phyloP scores from a whole-genome alignment of 2,113 vertebrate species.

The Plectropomus leopardus region DNA sequence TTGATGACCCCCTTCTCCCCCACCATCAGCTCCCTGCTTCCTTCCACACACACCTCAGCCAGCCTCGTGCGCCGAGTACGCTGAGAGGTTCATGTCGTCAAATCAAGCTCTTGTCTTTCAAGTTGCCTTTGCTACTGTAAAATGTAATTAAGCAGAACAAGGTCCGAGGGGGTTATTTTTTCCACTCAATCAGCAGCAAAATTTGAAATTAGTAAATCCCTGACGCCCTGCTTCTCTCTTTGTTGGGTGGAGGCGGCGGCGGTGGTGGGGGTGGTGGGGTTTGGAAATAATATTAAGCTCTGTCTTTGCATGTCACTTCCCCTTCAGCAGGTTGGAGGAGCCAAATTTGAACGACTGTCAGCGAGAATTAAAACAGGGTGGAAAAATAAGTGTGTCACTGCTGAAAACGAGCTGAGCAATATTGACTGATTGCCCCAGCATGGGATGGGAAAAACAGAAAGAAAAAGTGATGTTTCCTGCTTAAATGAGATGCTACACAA shows the following conservation, averaged over 20 bases:
- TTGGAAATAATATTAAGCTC: slow-evolving; percentile 73
- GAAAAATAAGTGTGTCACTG: slow-evolving; percentile 18
- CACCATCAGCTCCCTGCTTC: background rate
- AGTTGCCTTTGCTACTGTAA: slow-evolving; percentile 80
- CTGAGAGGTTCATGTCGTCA: slow-evolving; percentile 68
- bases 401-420: slow-evolving; percentile 56
- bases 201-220: slow-evolving; percentile 85
- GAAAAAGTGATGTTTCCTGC: slow-evolving; percentile 70
- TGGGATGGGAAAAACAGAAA: slow-evolving; percentile 53
- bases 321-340: slow-evolving; percentile 72
- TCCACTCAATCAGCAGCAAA: slow-evolving; percentile 83
- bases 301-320: slow-evolving; percentile 68
- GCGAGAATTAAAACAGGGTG: slow-evolving; percentile 72
- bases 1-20: slow-evolving; percentile 68
- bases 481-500: slow-evolving; percentile 76
- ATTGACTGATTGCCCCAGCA: slow-evolving; percentile 48
- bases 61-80: slow-evolving; percentile 27
- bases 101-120: slow-evolving; percentile 83
- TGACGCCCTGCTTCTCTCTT: slow-evolving; percentile 72
- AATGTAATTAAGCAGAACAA: slow-evolving; percentile 88
- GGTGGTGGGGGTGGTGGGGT: background rate
- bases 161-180: slow-evolving; percentile 79
- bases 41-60: slow-evolving; percentile 31
- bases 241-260: slow-evolving; percentile 44
- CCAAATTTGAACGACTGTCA: slow-evolving; percentile 80